phyloP scores from a whole-genome alignment of 2,888 invertebrate species.

The Atrina japonica region DNA sequence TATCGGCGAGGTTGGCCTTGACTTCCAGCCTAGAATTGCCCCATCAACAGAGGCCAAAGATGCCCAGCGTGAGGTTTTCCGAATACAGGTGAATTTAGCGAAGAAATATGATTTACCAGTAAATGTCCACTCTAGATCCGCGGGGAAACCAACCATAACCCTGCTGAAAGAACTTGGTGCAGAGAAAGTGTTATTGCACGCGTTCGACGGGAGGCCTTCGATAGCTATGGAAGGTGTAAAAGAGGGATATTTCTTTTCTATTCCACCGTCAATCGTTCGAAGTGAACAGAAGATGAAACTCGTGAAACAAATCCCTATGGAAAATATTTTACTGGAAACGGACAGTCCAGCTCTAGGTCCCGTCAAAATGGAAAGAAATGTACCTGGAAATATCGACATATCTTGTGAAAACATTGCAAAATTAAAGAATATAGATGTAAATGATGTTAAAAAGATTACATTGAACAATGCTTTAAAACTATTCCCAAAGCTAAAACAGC shows the following conservation, averaged over 20 bases:
- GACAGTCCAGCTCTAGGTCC: constrained; percentile 82
- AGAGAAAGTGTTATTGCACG: constrained; percentile 79
- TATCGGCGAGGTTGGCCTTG: constrained; percentile 81
- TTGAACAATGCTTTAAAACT: constrained; percentile 78
- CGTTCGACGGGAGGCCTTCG: constrained; percentile 80
- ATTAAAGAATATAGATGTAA: constrained; percentile 73
- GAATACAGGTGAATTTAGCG: constrained; percentile 77
- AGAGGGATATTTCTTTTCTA: constrained; percentile 80
- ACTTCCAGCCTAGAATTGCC: constrained; percentile 80
- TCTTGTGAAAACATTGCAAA: constrained; percentile 80
- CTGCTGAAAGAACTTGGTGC: constrained; percentile 75
- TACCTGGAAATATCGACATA: constrained; percentile 76
- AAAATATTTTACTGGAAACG: constrained; percentile 80
- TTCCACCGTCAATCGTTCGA: constrained; percentile 79
- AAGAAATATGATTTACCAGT: constrained; percentile 70
- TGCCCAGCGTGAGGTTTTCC: constrained; percentile 77
- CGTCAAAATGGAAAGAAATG: constrained; percentile 75
- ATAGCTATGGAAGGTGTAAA: constrained; percentile 78
- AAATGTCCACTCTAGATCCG: constrained; percentile 80
- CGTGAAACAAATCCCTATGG: constrained; percentile 79
- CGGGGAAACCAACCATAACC: constrained; percentile 80
- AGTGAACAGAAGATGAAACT: constrained; percentile 76
- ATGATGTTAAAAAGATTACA: constrained; percentile 73
- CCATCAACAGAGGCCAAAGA: constrained; percentile 76
- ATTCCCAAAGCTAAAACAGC: constrained; percentile 73